These are phyloP conservation scores for Schizopygopsis malacanthus DNA, from an alignment of 2,797 vertebrate species.

Conservation along the genomic window DNA sequence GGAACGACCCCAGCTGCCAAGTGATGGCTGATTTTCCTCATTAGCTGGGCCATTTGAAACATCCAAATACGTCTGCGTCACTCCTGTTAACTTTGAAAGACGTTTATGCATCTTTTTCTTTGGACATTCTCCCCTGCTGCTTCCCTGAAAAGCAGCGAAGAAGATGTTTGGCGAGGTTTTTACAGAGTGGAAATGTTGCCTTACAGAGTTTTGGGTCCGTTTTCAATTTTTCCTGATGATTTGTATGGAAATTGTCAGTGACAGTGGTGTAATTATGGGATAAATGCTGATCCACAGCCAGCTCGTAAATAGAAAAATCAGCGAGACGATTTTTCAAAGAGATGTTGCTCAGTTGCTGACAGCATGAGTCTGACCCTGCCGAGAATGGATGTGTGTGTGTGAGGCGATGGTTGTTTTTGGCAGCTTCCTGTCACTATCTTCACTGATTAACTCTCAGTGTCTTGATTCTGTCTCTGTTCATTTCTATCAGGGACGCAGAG, in stretches of 20 bases:
- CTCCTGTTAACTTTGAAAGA: slow-evolving; percentile 42
- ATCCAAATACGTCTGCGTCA: slow-evolving; percentile 47
- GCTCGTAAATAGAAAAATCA: slow-evolving; percentile 63
- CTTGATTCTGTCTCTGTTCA: slow-evolving; percentile 48
- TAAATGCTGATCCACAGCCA: slow-evolving; percentile 56
- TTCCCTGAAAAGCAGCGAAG: slow-evolving; percentile 46
- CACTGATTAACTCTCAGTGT: slow-evolving; percentile 49
- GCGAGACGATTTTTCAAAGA: slow-evolving; percentile 58
- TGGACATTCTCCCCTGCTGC: slow-evolving; percentile 51
- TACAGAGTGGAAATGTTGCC: slow-evolving; percentile 41
- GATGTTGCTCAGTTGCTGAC: slow-evolving; percentile 59
- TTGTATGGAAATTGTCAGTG: slow-evolving; percentile 59
- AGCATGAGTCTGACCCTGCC: slow-evolving; percentile 54
- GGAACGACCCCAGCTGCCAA: slow-evolving; percentile 14
- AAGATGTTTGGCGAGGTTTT: slow-evolving; percentile 35
- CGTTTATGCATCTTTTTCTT: slow-evolving; percentile 29
- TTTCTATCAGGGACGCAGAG: slow-evolving; percentile 16
- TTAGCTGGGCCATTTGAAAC: slow-evolving; percentile 53
- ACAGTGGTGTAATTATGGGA: slow-evolving; percentile 61
- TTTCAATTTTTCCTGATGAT: slow-evolving; percentile 55
- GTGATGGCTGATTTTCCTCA: slow-evolving; percentile 35
- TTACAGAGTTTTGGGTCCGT: slow-evolving; percentile 50
- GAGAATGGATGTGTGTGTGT: slow-evolving; percentile 31
- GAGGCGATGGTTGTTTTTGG: slow-evolving; percentile 47
- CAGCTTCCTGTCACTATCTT: slow-evolving; percentile 44